Conservation (phyloP, 1,140 invertebrate genomes). For the Saccostrea cuccullata region DNA sequence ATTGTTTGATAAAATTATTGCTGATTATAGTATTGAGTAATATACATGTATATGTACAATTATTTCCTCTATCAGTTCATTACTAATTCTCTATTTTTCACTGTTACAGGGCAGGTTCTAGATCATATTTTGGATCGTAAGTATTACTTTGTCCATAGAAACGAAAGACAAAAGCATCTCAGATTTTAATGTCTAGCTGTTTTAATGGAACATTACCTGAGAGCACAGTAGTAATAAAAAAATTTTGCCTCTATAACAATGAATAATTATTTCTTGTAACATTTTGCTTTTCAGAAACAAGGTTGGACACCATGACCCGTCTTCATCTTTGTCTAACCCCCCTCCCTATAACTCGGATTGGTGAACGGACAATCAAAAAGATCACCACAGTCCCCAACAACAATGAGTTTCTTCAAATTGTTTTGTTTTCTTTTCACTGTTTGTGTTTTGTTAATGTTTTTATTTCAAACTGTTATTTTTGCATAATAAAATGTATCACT, state of each 20-base stretch:
- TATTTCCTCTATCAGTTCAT: not conserved
- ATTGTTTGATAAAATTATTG: not conserved
- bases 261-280: not conserved
- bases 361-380: not conserved
- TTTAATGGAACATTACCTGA: not conserved
- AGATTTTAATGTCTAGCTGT: not conserved
- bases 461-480: too few species aligned
- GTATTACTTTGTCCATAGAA: not conserved
- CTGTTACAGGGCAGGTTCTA: slow-evolving; percentile 9
- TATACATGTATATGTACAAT: not conserved
- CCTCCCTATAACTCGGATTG: slow-evolving; percentile 4
- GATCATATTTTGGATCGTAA: not conserved
- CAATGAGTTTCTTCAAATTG: too few species aligned
- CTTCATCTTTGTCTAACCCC: not conserved
- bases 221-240: not conserved
- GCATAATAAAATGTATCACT: too few species aligned
- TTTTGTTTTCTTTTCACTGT: too few species aligned
- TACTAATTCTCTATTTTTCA: not conserved
- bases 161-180: not conserved
- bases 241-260: not conserved
- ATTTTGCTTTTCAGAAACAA: not conserved
- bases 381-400: too few species aligned
- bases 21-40: not conserved
- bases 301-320: slow-evolving; percentile 1
- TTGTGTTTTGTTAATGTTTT: too few species aligned